Evolutionary conservation across 2,113 vertebrate species (phyloP).

Genomic region (Neoarius graeffei): DNA sequence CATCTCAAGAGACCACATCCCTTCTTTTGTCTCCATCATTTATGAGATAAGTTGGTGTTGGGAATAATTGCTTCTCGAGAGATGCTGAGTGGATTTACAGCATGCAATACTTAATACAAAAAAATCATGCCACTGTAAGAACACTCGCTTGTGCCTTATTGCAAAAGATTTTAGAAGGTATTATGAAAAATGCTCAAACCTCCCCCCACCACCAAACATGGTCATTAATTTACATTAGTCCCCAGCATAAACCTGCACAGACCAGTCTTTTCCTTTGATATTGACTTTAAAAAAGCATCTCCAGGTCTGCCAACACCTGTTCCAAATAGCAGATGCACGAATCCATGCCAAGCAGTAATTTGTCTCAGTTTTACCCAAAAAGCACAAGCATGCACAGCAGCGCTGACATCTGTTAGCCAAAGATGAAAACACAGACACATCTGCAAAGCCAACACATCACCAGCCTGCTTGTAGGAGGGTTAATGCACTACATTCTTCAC

Average conservation of each 20-base stretch:
- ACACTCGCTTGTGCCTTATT: slow-evolving; percentile 2
- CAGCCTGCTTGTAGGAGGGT: not conserved
- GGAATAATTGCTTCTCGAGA: slow-evolving; percentile 7
- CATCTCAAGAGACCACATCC: not conserved
- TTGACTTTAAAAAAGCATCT: slow-evolving; percentile 50
- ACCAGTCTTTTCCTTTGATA: slow-evolving; percentile 43
- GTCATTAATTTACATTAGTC: slow-evolving; percentile 52
- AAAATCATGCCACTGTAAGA: slow-evolving; percentile 12
- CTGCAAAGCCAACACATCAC: slow-evolving; percentile 38
- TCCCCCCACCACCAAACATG: not conserved
- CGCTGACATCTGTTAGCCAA: slow-evolving; percentile 48
- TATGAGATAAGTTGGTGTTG: not conserved
- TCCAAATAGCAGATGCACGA: slow-evolving; percentile 57
- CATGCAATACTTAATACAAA: not conserved
- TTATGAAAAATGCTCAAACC: slow-evolving; percentile 12
- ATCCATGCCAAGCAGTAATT: slow-evolving; percentile 56
- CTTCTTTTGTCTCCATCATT: not conserved
- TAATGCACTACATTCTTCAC: slow-evolving; percentile 4
- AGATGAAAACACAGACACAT: slow-evolving; percentile 38
- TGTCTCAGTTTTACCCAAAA: slow-evolving; percentile 60
- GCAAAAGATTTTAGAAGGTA: slow-evolving; percentile 28
- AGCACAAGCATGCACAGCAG: slow-evolving; percentile 38
- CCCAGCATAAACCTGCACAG: slow-evolving; percentile 32
- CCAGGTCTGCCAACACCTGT: slow-evolving; percentile 58
- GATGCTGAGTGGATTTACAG: not conserved